Conservation (phyloP, 2,888 invertebrate species). For the Cheiracanthium punctorium region DNA sequence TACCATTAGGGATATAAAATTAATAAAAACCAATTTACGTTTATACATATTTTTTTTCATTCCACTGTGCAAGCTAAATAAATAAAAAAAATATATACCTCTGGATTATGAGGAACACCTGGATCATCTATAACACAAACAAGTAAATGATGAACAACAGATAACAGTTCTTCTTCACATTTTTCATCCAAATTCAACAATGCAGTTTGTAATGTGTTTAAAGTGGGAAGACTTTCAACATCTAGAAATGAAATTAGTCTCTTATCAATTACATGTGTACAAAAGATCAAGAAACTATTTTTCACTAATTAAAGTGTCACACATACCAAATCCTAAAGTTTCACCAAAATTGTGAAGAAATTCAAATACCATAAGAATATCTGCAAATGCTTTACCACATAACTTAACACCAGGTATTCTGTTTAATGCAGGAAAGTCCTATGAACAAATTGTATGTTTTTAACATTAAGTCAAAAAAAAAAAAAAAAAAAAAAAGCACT, state of each 20-base stretch:
- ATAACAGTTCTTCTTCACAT: constrained; percentile 87
- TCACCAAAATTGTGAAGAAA: constrained; percentile 97
- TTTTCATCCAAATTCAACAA: constrained; percentile 87
- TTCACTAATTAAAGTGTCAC: no score
- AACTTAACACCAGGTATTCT: constrained; percentile 88
- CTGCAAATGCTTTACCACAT: constrained; percentile 91
- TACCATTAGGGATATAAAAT: no score
- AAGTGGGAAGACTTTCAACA: constrained; percentile 88
- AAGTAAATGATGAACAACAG: constrained; percentile 90
- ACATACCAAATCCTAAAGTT: constrained; percentile 92
- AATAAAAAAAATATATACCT: constrained; percentile 21
- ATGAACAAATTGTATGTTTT: no score
- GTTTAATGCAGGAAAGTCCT: constrained; percentile 79
- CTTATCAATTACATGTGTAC: no score
- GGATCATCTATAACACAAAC: constrained; percentile 93
- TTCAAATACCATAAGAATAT: constrained; percentile 95
- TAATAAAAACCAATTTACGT: no score
- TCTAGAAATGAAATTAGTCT: constrained; percentile 78
- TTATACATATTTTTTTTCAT: no score
- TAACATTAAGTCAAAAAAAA: no score
- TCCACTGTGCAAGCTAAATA: no score
- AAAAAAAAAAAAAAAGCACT: neutral
- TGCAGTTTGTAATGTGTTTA: constrained; percentile 91
- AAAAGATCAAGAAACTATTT: no score
- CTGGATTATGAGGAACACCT: constrained; percentile 73